Evolutionary conservation across 2,113 vertebrate genomes (phyloP).

Genomic region (Xiphophorus maculatus): DNA sequence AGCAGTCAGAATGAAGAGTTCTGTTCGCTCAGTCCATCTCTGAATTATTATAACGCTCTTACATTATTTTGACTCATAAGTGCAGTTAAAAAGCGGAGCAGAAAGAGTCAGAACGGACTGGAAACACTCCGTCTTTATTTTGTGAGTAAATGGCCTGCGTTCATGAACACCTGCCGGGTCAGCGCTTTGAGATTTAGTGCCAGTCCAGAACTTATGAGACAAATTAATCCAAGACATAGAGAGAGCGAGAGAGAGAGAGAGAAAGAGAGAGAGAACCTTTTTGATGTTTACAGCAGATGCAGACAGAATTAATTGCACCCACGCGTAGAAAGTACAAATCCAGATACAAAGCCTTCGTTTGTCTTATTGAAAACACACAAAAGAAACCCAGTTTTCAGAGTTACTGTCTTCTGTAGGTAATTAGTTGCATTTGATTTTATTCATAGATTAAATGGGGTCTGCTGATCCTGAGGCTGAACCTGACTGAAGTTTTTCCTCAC

Average conservation of each 20-base stretch:
- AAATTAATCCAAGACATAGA: conserved; percentile 61
- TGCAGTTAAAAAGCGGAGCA: not conserved
- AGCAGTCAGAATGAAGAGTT: not conserved
- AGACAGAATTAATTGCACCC: conserved; percentile 70
- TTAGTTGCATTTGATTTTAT: not conserved
- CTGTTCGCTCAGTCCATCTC: not conserved
- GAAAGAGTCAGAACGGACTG: not conserved
- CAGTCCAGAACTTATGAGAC: conserved; percentile 66
- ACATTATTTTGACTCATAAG: not conserved
- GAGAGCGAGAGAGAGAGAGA: conserved; percentile 13
- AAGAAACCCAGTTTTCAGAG: not conserved
- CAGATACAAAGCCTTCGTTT: conserved; percentile 63
- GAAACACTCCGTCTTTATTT: conserved; percentile 9
- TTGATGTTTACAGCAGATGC: conserved; percentile 67
- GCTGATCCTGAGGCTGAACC: too few relatives aligned
- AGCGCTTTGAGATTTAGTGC: conserved; percentile 49
- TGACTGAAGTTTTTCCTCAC: too few relatives aligned
- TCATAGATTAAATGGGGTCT: not conserved
- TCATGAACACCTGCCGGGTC: conserved; percentile 36
- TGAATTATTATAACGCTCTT: not conserved
- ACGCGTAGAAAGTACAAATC: conserved; percentile 59
- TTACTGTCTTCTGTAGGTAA: conserved; percentile 11
- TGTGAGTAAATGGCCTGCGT: conserved; percentile 6
- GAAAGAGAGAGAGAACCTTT: conserved; percentile 37
- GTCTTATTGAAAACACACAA: conserved; percentile 47